Evolutionary conservation across 2,113 vertebrate genomes (phyloP).

Genomic region (Lipotes vexillifer): DNA sequence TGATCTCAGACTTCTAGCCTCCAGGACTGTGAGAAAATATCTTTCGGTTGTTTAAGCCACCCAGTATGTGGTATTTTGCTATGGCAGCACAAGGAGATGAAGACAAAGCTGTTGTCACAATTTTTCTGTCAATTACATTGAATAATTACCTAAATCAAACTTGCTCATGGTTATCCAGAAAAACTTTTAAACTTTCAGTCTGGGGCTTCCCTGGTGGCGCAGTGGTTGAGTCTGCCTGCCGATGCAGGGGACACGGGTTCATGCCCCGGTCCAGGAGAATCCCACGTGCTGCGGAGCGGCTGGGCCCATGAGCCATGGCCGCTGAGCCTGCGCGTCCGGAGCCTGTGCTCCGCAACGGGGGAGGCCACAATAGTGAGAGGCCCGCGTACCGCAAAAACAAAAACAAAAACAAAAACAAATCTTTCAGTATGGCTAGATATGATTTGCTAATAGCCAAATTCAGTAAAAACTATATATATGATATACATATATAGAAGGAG

Average conservation of each 20-base stretch:
- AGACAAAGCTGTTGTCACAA: not conserved
- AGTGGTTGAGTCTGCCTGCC: no score
- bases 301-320: no score
- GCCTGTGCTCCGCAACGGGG: no score
- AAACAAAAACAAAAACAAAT: no score
- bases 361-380: no score
- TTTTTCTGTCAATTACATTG: not conserved
- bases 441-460: not conserved
- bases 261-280: no score
- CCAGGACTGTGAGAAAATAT: not conserved
- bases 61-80: not conserved
- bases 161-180: not conserved
- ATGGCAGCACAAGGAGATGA: not conserved
- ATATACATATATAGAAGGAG: not conserved
- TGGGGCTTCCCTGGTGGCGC: not conserved
- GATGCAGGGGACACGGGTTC: no score
- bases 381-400: no score
- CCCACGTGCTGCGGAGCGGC: no score
- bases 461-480: not conserved
- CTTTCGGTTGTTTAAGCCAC: not conserved
- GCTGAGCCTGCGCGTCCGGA: no score
- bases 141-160: not conserved
- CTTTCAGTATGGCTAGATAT: not conserved
- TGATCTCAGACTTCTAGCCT: not conserved
- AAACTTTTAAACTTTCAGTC: not conserved